phyloP scores from a whole-genome alignment of 2,113 vertebrate genomes.

The Rhombomys opimus region DNA sequence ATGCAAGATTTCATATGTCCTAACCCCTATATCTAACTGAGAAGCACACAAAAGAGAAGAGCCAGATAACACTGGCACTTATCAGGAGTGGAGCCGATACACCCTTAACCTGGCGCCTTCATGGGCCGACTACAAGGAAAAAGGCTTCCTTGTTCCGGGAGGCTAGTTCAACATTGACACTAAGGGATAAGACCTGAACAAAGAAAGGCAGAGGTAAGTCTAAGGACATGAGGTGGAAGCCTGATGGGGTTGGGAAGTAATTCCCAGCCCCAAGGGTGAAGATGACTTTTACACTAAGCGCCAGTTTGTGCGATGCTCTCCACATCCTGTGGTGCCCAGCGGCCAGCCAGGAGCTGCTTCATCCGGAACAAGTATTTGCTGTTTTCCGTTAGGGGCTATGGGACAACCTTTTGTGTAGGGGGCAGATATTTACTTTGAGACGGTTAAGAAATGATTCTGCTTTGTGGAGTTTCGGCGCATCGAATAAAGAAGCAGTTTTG shows the following conservation, averaged over 20 bases:
- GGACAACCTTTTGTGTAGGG: not conserved
- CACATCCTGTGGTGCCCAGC: not conserved
- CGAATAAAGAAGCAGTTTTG: not conserved
- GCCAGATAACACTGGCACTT: slow-evolving; percentile 81
- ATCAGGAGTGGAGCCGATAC: slow-evolving; percentile 78
- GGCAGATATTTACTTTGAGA: not conserved
- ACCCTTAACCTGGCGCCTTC: slow-evolving; percentile 80
- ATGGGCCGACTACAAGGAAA: slow-evolving; percentile 77
- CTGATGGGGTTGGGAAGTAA: slow-evolving; percentile 69
- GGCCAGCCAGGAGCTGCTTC: not conserved
- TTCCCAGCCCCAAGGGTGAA: slow-evolving; percentile 52
- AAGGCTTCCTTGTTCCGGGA: slow-evolving; percentile 77
- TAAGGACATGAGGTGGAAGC: slow-evolving; percentile 73
- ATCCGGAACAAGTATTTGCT: not conserved
- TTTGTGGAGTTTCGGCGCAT: not conserved
- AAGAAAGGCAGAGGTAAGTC: slow-evolving; percentile 70
- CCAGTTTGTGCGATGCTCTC: not conserved
- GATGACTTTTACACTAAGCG: slow-evolving; percentile 67
- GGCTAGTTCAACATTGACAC: slow-evolving; percentile 68
- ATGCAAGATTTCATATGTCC: slow-evolving; percentile 80
- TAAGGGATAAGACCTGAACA: slow-evolving; percentile 79
- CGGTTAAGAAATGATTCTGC: not conserved
- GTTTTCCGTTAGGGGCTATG: not conserved
- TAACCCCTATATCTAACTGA: slow-evolving; percentile 81
- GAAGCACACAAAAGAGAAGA: slow-evolving; percentile 79